Evolutionary conservation across 2,888 invertebrate species (phyloP), one percentile per base, ranked within the genome.

Genomic region (Gari tellinella): DNA sequence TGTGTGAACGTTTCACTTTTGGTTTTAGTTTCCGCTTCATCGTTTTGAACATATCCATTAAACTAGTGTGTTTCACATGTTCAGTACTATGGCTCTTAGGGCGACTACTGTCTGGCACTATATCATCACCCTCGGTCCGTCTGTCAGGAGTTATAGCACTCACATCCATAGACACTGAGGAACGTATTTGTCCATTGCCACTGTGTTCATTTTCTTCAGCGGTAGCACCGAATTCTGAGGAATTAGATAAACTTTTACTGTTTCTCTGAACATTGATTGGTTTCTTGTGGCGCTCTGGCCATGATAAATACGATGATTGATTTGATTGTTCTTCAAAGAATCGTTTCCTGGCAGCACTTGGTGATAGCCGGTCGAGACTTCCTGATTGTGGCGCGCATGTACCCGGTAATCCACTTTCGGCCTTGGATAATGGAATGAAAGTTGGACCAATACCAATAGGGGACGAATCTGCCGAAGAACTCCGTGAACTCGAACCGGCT

Each of bases 1-100:
- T 64, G 17, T 78, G 76, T 23, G 83, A 81, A 7, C 83, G 63
- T 72, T 78, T 80, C 7, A 83, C 23, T 41, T 76, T 80, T 43
- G 86, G 85, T 58, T 81, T 81, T n/a, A 88, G 72, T 60, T 86
- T 87, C 15, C 85, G 72, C 61, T 86, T 87, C 43, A 89, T 80
- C 7, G 86, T 75, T 8, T 83, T 85, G 63, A 89, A 83, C 26
- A 88, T 67, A 19, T 87, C 86, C 31, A 82, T 77, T 19, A 88
- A 79, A 0, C 84, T 82, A 12, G 85, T 80, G 1, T 85, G 87
- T 37, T 81, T 72, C 38, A 76, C 73, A 1, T 82, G 82, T 0
- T 81, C 56, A 7, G 84, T 80, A 43, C 63, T 70, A 43, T 87
- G 88, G 7, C 86, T 65, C 61, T 88, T 89, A 8, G 87, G 80